Evolutionary conservation across 2,113 vertebrate species (phyloP), one percentile per base, ranked within the genome.

Genomic region (Ranitomeya variabilis): DNA sequence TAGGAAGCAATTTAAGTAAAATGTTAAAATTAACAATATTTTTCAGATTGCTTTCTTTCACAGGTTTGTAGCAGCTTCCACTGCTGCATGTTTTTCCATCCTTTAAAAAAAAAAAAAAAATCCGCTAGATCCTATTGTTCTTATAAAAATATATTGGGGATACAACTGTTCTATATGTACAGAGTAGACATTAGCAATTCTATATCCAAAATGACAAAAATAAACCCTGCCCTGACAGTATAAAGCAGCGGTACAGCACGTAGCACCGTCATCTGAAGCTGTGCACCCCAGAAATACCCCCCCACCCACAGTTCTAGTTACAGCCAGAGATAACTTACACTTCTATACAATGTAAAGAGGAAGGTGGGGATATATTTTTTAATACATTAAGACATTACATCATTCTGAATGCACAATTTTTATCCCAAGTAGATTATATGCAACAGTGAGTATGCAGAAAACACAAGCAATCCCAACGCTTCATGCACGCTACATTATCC

Each of bases 101-200:
- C 16, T 1, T 74, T 74, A 18, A 45, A 31, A 71, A 31, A 15
- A 71, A 71, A 45, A 45, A 51, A 51, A 74, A 74, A 64, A 66
- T 76, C 18, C 52, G 6, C 73, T 74, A 76, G 16, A 45, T 45
- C 52, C 73, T 76, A 71, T 71, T 31, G 23, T 71, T 23, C 69
- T 76, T 76, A 76, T 76, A 76, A 76, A 76, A 76, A 76, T 76
- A 76, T 52, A 76, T 37, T 76, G 73, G 37, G 26, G 45, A 11
- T 76, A 51, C 73, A 76, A 52, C 73, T 10, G 37, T 52, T 52
- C 73, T 76, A 52, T 76, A 76, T 76, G 73, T 52, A 76, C 73
- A 76, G 73, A 76, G 37, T 52, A 76, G 73, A 76, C 18, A 52
- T 18, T 4, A 21, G 73, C 15, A 1, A 37, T 19, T 76, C 16